Evolutionary conservation across 2,113 vertebrate genomes (phyloP).

Genomic region (Rhipidura dahli): DNA sequence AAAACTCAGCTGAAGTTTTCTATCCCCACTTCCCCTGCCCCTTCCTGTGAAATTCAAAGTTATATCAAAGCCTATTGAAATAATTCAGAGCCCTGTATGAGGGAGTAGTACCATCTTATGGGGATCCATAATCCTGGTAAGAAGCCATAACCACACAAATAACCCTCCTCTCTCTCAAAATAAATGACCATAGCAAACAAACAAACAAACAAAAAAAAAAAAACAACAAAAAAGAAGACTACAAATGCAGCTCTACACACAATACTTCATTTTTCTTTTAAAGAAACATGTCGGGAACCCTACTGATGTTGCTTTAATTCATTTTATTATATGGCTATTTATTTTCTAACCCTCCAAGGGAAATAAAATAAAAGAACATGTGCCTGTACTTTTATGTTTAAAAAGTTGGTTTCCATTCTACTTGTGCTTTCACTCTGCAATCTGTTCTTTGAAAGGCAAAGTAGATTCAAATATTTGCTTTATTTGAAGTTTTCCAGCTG

Average conservation of each 20-base stretch:
- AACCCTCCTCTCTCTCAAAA: neutral
- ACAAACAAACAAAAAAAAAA: neutral
- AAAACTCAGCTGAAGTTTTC: conserved; percentile 25
- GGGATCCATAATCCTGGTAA: neutral
- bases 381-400: neutral
- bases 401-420: neutral
- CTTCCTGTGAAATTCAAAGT: neutral
- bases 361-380: neutral
- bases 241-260: neutral
- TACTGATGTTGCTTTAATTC: neutral
- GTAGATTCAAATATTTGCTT: neutral
- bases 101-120: neutral
- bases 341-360: neutral
- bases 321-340: conserved; percentile 9
- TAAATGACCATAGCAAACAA: neutral
- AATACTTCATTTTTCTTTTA: conserved; percentile 24
- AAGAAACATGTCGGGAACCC: neutral
- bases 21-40: neutral
- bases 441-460: neutral
- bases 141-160: conserved; percentile 4
- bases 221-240: neutral
- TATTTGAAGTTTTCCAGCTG: neutral
- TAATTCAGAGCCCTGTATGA: neutral
- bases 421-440: neutral
- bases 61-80: neutral